phyloP scores from a whole-genome alignment of 2,888 invertebrate species.

The Catotricha subobsoleta region DNA sequence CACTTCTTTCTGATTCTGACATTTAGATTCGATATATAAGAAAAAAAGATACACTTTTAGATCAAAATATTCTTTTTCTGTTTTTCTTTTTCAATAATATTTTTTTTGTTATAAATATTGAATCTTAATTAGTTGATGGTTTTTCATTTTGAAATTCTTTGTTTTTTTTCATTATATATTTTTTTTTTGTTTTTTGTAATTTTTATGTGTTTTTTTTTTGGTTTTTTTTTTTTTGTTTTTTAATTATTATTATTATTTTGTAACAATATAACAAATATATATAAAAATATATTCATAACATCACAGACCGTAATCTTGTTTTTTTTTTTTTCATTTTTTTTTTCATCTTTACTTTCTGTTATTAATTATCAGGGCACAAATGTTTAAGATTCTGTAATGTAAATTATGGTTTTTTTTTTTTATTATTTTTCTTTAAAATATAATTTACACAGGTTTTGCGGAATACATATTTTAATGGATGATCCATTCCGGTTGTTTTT shows the following conservation, averaged over 20 bases:
- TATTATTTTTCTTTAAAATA: too few relatives aligned
- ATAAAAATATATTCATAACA: conserved; percentile 20
- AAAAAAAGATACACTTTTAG: too few relatives aligned
- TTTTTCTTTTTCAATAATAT: conserved; percentile 7
- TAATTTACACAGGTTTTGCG: too few relatives aligned
- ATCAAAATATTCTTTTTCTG: background rate
- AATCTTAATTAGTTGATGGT: too few relatives aligned
- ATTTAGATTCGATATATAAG: too few relatives aligned
- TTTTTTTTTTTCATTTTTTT: conserved; percentile 9
- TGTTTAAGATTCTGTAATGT: too few relatives aligned
- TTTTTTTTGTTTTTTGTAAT: background rate
- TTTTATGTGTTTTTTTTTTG: background rate
- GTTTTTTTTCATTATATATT: conserved; percentile 8
- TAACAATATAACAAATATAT: conserved; percentile 18
- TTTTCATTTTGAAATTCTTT: conserved; percentile 9
- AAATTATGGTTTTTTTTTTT: too few relatives aligned
- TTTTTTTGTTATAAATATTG: conserved; percentile 12
- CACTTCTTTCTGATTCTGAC: background rate
- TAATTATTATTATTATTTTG: conserved; percentile 7
- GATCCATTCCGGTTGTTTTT: too few relatives aligned
- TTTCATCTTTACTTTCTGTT: conserved; percentile 5
- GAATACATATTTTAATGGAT: too few relatives aligned
- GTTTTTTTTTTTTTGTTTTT: background rate
- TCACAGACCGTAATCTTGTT: conserved; percentile 16
- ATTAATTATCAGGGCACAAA: background rate